Conservation (phyloP, 2,888 invertebrate genomes). For the Coelopa pilipes region DNA sequence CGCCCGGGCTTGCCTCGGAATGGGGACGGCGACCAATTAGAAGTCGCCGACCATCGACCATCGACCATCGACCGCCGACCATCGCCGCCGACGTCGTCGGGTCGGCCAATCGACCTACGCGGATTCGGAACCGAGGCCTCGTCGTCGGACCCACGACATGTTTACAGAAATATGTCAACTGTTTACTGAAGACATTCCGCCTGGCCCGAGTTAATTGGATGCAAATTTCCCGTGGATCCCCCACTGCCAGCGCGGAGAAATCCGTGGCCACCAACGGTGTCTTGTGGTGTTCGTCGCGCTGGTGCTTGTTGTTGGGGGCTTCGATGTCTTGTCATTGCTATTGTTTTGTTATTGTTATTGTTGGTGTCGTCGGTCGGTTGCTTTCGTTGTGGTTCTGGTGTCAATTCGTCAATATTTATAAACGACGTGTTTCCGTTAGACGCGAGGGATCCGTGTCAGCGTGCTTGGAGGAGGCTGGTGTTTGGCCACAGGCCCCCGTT, state of each 20-base stretch:
- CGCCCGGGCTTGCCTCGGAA: neutral
- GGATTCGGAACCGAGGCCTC: neutral
- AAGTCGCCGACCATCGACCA: neutral
- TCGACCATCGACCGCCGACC: no score
- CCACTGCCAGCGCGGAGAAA: neutral
- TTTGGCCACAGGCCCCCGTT: no score
- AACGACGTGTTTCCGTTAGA: slow-evolving; percentile 24
- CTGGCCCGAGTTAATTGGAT: slow-evolving; percentile 9
- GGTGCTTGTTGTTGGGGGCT: neutral
- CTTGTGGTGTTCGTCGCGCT: neutral
- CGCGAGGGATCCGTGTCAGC: slow-evolving; percentile 11
- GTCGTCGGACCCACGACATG: no score
- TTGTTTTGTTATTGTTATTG: no score
- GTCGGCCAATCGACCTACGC: neutral
- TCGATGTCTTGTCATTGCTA: neutral
- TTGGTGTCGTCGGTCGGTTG: no score
- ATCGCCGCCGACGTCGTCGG: neutral
- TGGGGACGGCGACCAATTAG: slow-evolving; percentile 4
- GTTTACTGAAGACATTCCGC: slow-evolving; percentile 15
- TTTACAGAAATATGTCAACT: neutral
- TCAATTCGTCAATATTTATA: slow-evolving; percentile 26
- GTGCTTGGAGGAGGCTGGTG: no score
- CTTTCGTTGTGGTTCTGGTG: neutral
- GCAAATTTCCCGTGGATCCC: neutral
- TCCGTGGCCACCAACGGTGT: slow-evolving; percentile 12